These are phyloP conservation scores for Lophotis ruficrista DNA, from an alignment of 2,113 vertebrate genomes.

Conservation along the genomic window DNA sequence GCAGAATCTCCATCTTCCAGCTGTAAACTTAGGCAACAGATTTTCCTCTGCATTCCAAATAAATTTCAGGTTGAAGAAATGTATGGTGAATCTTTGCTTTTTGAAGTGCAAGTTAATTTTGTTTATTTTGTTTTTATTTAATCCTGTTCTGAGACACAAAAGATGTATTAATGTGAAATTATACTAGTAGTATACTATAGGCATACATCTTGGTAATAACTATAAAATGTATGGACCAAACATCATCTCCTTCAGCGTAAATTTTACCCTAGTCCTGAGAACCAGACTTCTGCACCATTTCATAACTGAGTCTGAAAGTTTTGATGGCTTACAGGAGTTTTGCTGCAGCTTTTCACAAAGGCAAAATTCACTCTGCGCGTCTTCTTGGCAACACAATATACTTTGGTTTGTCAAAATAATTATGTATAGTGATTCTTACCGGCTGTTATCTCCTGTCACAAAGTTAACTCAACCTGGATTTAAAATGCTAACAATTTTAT, in stretches of 20 bases:
- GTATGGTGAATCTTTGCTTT: neutral
- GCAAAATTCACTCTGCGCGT: neutral
- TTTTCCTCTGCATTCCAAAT: neutral
- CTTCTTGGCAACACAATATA: neutral
- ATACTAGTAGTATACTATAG: neutral
- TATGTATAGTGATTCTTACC: neutral
- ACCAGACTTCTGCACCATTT: neutral
- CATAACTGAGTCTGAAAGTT: neutral
- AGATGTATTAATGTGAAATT: neutral
- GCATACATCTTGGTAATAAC: neutral
- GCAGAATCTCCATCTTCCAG: neutral
- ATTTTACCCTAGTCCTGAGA: neutral
- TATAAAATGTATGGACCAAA: neutral
- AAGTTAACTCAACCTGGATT: neutral
- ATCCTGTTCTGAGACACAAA: neutral
- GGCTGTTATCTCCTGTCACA: neutral
- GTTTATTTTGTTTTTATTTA: neutral
- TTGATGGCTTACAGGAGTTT: neutral
- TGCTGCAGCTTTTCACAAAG: neutral
- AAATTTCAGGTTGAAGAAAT: neutral
- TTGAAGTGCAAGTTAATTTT: neutral
- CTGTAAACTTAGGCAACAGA: neutral
- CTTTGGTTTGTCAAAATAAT: neutral
- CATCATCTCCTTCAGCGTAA: neutral
- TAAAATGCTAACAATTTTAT: neutral